phyloP scores from a whole-genome alignment of 2,113 vertebrate genomes.

The Ellobius talpinus region DNA sequence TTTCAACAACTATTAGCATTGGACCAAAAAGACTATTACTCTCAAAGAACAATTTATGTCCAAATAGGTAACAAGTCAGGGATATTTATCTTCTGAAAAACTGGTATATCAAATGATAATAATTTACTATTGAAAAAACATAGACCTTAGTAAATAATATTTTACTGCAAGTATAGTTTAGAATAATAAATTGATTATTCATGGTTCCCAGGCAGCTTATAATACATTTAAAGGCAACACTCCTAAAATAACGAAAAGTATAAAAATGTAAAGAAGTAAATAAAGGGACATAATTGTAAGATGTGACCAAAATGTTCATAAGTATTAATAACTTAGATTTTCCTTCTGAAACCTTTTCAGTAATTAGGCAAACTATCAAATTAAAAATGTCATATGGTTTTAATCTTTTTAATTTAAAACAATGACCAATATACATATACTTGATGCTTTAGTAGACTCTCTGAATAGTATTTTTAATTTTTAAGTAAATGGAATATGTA shows the following conservation, averaged over 20 bases:
- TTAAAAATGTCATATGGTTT: neutral
- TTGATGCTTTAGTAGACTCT: neutral
- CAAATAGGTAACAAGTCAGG: constrained; percentile 63
- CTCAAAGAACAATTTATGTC: constrained; percentile 62
- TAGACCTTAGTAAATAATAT: constrained; percentile 42
- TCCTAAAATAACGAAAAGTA: constrained; percentile 23
- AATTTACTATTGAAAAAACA: constrained; percentile 27
- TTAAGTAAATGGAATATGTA: neutral
- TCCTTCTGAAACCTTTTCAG: constrained; percentile 5
- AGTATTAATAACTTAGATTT: constrained; percentile 47
- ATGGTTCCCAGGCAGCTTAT: constrained; percentile 31
- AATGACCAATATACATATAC: neutral
- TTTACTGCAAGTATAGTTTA: constrained; percentile 32
- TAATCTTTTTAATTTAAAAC: constrained; percentile 42
- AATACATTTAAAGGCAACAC: constrained; percentile 50
- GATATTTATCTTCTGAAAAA: constrained; percentile 63
- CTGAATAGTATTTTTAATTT: neutral
- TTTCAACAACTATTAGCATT: constrained; percentile 71
- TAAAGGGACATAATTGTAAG: neutral
- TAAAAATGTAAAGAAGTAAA: constrained; percentile 9
- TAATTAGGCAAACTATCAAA: constrained; percentile 15
- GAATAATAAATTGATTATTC: constrained; percentile 55
- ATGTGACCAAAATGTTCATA: constrained; percentile 13
- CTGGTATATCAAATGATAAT: constrained; percentile 58
- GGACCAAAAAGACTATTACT: constrained; percentile 51